These are phyloP conservation scores for Diabrotica virgifera DNA, from an alignment of 1,140 invertebrate genomes.

Conservation along the genomic window DNA sequence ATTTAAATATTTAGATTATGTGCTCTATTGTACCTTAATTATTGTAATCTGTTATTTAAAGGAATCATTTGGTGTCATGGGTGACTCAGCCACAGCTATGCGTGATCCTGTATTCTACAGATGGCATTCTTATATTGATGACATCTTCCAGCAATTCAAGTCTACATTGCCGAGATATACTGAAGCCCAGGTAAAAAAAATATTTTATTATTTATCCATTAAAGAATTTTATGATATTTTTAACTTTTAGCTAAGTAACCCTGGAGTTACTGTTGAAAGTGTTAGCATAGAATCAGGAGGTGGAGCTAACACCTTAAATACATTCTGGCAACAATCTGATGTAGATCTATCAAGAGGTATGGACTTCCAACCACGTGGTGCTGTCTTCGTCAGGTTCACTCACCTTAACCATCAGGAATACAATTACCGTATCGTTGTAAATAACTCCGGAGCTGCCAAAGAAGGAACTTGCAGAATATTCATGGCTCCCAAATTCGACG, in stretches of 20 bases:
- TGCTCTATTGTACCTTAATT: no score
- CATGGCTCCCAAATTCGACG: no score
- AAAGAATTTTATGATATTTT: no score
- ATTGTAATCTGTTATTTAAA: not conserved
- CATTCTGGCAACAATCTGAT: constrained; percentile 51
- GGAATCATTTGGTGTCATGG: constrained; percentile 64
- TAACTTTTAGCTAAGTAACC: not conserved
- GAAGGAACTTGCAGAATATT: no score
- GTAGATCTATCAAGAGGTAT: constrained; percentile 69
- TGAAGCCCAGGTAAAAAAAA: constrained; percentile 51
- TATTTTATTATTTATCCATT: no score
- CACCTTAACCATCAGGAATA: constrained; percentile 74
- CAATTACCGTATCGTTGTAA: constrained; percentile 60
- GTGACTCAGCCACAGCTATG: constrained; percentile 66
- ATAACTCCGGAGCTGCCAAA: constrained; percentile 52
- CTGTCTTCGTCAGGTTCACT: constrained; percentile 67
- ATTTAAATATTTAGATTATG: no score
- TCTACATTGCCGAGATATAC: constrained; percentile 63
- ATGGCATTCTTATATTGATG: constrained; percentile 54
- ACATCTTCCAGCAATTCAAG: constrained; percentile 75
- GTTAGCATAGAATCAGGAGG: constrained; percentile 64
- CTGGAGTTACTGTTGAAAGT: constrained; percentile 71
- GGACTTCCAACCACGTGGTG: constrained; percentile 70
- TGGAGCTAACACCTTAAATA: constrained; percentile 61
- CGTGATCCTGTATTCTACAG: constrained; percentile 79